phyloP scores from a whole-genome alignment of 2,113 vertebrate genomes.

The Xerus inauris region DNA sequence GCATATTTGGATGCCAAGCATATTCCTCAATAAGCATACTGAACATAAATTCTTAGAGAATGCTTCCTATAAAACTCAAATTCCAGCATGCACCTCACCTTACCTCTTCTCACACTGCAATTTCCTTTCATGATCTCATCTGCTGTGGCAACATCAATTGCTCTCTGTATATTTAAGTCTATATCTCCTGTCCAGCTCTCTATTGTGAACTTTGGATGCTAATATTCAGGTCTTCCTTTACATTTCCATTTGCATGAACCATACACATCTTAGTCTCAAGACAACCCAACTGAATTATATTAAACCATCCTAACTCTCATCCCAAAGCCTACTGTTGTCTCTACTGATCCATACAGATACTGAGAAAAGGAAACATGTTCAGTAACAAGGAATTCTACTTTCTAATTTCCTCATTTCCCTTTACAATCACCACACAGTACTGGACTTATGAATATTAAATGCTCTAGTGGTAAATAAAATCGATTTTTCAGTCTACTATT shows the following conservation, averaged over 20 bases:
- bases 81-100: neutral
- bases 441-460: neutral
- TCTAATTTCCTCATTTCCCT: neutral
- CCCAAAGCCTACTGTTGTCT: neutral
- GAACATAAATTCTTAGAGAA: neutral
- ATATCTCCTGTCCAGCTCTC: neutral
- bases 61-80: neutral
- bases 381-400: neutral
- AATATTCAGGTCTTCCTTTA: neutral
- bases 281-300: neutral
- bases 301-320: neutral
- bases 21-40: too few relatives aligned
- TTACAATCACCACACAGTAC: neutral
- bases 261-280: neutral
- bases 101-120: neutral
- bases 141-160: too few relatives aligned
- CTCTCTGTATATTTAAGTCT: neutral
- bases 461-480: neutral
- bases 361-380: neutral
- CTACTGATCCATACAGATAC: neutral
- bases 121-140: neutral
- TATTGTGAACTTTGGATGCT: neutral
- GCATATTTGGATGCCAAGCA: neutral
- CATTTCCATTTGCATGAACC: neutral
- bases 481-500: neutral